phyloP scores from a whole-genome alignment of 2,888 invertebrate species.

The Sclerodermus sp. region DNA sequence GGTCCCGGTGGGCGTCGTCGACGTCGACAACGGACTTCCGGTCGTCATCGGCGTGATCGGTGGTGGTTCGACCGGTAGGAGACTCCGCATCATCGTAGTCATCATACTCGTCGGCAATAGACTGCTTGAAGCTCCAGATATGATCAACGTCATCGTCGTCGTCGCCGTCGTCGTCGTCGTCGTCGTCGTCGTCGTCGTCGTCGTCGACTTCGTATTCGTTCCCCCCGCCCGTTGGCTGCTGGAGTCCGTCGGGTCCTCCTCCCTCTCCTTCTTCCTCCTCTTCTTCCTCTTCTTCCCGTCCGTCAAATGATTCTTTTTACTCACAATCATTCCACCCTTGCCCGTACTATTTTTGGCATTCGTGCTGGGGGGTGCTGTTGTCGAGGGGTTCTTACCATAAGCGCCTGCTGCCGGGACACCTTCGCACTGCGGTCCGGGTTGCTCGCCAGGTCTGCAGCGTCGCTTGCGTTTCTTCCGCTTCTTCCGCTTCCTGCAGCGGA shows the following conservation, averaged over 20 bases:
- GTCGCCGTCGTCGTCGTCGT: not conserved
- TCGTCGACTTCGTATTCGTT: not conserved
- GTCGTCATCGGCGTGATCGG: no score
- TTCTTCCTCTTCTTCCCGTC: conserved; percentile 38
- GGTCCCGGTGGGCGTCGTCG: no score
- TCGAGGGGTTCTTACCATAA: not conserved
- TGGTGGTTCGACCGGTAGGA: no score
- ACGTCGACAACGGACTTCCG: no score
- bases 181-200: not conserved
- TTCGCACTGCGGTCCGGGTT: conserved; percentile 40
- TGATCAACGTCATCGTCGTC: not conserved
- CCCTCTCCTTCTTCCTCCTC: conserved; percentile 24
- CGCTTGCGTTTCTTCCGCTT: conserved; percentile 60
- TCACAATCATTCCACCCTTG: conserved; percentile 6
- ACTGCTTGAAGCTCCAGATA: not conserved
- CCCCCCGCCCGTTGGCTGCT: not conserved
- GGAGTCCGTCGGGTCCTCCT: not conserved
- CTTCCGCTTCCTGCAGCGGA: conserved; percentile 60
- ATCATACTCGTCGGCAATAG: conserved; percentile 2
- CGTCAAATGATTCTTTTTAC: conserved; percentile 40
- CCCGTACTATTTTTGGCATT: conserved; percentile 4
- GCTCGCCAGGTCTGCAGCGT: conserved; percentile 44
- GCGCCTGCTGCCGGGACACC: not conserved
- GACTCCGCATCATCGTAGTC: no score
- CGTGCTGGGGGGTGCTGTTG: conserved; percentile 12